These are phyloP conservation scores for Drosophila nebulosa DNA, from an alignment of 1,140 invertebrate species.

Conservation along the genomic window DNA sequence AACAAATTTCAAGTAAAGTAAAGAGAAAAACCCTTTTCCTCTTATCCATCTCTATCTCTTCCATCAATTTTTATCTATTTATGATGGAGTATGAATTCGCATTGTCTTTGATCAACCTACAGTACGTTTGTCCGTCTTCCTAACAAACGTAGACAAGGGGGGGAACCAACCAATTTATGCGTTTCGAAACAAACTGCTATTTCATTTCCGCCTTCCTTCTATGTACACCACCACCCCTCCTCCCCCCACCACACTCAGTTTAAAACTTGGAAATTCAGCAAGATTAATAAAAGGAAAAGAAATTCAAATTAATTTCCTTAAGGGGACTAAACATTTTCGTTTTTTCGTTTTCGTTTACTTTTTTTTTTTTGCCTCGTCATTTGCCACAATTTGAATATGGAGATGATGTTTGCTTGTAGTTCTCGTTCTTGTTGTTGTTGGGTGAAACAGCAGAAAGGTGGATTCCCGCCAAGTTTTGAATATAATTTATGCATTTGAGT, in stretches of 20 bases:
- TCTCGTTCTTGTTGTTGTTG: not conserved
- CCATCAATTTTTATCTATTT: too few relatives aligned
- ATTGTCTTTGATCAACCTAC: too few relatives aligned
- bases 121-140: too few relatives aligned
- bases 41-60: too few relatives aligned
- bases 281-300: not conserved
- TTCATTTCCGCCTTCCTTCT: not conserved
- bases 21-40: not conserved
- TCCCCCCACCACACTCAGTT: not conserved
- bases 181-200: slow-evolving; percentile 33
- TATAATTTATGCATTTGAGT: not conserved
- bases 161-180: slow-evolving; percentile 56
- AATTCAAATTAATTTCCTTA: slow-evolving; percentile 50
- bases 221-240: not conserved
- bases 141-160: slow-evolving; percentile 31
- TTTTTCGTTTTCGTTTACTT: too few relatives aligned
- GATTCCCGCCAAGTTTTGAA: not conserved
- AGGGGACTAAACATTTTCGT: not conserved
- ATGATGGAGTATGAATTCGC: too few relatives aligned
- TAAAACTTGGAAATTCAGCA: slow-evolving; percentile 46
- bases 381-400: slow-evolving; percentile 61
- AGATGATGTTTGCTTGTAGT: slow-evolving; percentile 35
- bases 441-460: not conserved
- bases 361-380: slow-evolving; percentile 47
- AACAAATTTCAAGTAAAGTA: slow-evolving; percentile 8